These are phyloP conservation scores for Lagopus muta DNA, from an alignment of 2,113 vertebrate genomes.

Conservation along the genomic window DNA sequence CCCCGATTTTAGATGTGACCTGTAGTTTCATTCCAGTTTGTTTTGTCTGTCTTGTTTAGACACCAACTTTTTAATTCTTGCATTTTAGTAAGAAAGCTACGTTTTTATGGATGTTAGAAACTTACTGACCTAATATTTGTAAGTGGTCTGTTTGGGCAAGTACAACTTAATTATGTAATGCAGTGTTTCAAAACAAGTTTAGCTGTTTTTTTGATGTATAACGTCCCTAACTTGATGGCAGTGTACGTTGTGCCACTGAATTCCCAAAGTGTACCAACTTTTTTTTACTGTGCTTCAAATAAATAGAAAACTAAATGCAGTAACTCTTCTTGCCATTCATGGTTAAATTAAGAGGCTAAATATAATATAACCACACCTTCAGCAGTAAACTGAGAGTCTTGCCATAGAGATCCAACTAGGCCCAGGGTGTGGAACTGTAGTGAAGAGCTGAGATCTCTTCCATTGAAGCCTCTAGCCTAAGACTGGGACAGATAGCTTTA, in stretches of 20 bases:
- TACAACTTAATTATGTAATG: constrained; percentile 84
- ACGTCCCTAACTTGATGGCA: constrained; percentile 89
- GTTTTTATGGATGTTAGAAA: constrained; percentile 89
- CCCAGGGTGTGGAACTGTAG: constrained; percentile 27
- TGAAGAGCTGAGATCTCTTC: constrained; percentile 23
- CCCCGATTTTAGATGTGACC: constrained; percentile 94
- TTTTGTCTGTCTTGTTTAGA: constrained; percentile 87
- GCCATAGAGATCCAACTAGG: neutral
- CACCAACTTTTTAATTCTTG: constrained; percentile 93
- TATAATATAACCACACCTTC: constrained; percentile 54
- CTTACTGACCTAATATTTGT: constrained; percentile 87
- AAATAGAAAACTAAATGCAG: constrained; percentile 87
- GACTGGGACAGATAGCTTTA: neutral
- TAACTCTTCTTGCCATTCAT: constrained; percentile 78
- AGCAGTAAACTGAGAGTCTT: constrained; percentile 26
- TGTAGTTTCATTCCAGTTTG: constrained; percentile 87
- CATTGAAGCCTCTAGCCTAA: constrained; percentile 16
- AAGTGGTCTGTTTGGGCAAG: constrained; percentile 84
- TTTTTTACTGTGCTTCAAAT: constrained; percentile 92
- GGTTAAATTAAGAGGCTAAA: constrained; percentile 73
- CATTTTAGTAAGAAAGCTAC: constrained; percentile 93
- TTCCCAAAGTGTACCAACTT: constrained; percentile 90
- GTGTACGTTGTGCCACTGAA: constrained; percentile 93
- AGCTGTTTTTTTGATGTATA: constrained; percentile 83
- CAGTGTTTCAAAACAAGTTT: constrained; percentile 81